Evolutionary conservation across 1,140 invertebrate species (phyloP).

Genomic region (Drosophila repletoides): DNA sequence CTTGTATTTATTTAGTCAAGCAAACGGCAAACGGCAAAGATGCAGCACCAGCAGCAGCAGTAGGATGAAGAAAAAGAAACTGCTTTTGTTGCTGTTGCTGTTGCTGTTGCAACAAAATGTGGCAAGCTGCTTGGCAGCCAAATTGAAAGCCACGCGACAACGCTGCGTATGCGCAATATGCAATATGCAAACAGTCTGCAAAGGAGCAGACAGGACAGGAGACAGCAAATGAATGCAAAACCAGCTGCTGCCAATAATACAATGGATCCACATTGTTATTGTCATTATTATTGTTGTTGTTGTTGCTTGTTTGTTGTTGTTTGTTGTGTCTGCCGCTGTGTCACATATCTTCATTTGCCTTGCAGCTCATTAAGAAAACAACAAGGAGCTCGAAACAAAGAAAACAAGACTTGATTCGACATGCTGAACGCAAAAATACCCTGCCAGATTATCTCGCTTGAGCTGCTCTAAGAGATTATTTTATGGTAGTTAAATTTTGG

Average conservation of each 20-base stretch:
- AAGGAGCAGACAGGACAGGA: constrained; percentile 15
- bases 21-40: background rate
- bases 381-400: constrained; percentile 13
- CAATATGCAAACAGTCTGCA: constrained; percentile 16
- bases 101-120: constrained; percentile 19
- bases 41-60: constrained; percentile 7
- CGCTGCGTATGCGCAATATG: constrained; percentile 68
- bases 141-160: constrained; percentile 57
- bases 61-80: constrained; percentile 18
- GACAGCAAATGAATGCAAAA: constrained; percentile 23
- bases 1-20: constrained; percentile 46
- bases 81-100: too few species aligned
- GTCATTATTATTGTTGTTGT: background rate
- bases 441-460: too few species aligned
- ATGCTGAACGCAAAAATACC: too few species aligned
- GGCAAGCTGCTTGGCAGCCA: constrained; percentile 19
- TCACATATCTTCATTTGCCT: constrained; percentile 57
- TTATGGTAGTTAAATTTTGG: too few species aligned
- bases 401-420: too few species aligned
- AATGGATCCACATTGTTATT: constrained; percentile 7
- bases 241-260: constrained; percentile 34
- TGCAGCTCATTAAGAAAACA: constrained; percentile 59
- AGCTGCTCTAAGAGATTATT: too few species aligned
- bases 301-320: background rate
- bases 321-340: background rate